Percentiles rank a stretch among this genome's conserved stretches.
phyloP scores from a whole-genome alignment of 2,888 invertebrate genomes.

The Plagiodera versicolora region DNA sequence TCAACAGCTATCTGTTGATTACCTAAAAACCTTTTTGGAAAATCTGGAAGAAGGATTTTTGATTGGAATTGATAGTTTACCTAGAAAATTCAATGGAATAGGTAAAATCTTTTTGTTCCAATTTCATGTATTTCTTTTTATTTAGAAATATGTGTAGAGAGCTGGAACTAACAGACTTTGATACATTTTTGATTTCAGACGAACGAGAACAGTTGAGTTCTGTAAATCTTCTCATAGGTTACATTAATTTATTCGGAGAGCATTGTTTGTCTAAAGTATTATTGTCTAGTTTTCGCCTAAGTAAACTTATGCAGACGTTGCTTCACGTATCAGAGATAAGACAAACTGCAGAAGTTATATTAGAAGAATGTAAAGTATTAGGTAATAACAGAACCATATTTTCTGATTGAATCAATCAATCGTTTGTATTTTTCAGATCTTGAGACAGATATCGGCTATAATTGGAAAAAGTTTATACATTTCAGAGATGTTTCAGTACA shows the following conservation, averaged over 20 bases:
- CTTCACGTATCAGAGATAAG: slow-evolving; percentile 60
- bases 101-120: slow-evolving; percentile 50
- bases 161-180: too few species aligned
- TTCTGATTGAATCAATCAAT: background rate
- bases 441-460: slow-evolving; percentile 51
- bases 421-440: slow-evolving; percentile 13
- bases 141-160: too few species aligned
- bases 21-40: slow-evolving; percentile 57
- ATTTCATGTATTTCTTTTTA: background rate
- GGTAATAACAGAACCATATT: slow-evolving; percentile 23
- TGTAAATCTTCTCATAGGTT: slow-evolving; percentile 68
- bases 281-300: slow-evolving; percentile 58
- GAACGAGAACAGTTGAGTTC: slow-evolving; percentile 63
- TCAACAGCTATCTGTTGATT: slow-evolving; percentile 50
- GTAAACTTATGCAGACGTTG: slow-evolving; percentile 61
- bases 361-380: slow-evolving; percentile 56
- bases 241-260: slow-evolving; percentile 62
- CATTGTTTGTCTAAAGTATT: slow-evolving; percentile 63
- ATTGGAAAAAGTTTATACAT: slow-evolving; percentile 69
- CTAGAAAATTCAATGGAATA: slow-evolving; percentile 67
- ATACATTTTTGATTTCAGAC: slow-evolving; percentile 54
- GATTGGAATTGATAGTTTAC: slow-evolving; percentile 62
- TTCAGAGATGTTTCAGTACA: slow-evolving; percentile 57
- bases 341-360: slow-evolving; percentile 55
- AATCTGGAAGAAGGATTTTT: slow-evolving; percentile 65